Conservation (phyloP, 2,797 vertebrate genomes). For the Etheostoma nigrum region DNA sequence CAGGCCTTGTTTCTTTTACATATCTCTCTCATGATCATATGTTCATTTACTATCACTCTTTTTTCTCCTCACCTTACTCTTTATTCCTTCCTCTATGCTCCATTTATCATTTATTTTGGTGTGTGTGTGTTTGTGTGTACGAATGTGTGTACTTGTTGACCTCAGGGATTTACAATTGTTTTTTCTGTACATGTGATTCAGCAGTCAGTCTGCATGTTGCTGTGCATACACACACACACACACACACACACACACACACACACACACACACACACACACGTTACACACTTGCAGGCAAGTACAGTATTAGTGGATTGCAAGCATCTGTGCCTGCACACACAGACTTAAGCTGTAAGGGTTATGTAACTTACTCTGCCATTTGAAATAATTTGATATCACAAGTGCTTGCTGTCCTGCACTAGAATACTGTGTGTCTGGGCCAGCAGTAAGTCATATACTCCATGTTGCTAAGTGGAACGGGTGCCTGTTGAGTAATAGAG, state of each 20-base stretch:
- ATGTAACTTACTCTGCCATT: slow-evolving; percentile 83
- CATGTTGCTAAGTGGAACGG: slow-evolving; percentile 28
- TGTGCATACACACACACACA: slow-evolving; percentile 28
- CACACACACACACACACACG: not conserved
- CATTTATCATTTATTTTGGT: not conserved
- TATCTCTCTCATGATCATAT: slow-evolving; percentile 14
- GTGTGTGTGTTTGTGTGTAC: slow-evolving; percentile 22
- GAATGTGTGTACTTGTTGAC: slow-evolving; percentile 33
- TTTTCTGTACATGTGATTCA: slow-evolving; percentile 60
- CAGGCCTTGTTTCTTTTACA: slow-evolving; percentile 9
- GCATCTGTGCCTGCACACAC: slow-evolving; percentile 72
- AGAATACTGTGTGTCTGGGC: slow-evolving; percentile 61
- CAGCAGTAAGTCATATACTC: slow-evolving; percentile 32
- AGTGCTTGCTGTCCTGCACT: slow-evolving; percentile 52
- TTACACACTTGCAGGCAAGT: slow-evolving; percentile 53
- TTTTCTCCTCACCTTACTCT: slow-evolving; percentile 20
- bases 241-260: slow-evolving; percentile 18
- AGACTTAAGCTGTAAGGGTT: slow-evolving; percentile 76
- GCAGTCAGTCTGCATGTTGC: slow-evolving; percentile 46
- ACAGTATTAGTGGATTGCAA: slow-evolving; percentile 70
- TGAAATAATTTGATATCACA: slow-evolving; percentile 78
- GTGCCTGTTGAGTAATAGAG: slow-evolving; percentile 37
- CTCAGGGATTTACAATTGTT: slow-evolving; percentile 40
- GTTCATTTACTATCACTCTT: slow-evolving; percentile 8
- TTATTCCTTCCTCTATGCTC: slow-evolving; percentile 11